These are phyloP conservation scores for Notamacropus eugenii DNA, from an alignment of 2,797 vertebrate genomes.

Conservation along the genomic window DNA sequence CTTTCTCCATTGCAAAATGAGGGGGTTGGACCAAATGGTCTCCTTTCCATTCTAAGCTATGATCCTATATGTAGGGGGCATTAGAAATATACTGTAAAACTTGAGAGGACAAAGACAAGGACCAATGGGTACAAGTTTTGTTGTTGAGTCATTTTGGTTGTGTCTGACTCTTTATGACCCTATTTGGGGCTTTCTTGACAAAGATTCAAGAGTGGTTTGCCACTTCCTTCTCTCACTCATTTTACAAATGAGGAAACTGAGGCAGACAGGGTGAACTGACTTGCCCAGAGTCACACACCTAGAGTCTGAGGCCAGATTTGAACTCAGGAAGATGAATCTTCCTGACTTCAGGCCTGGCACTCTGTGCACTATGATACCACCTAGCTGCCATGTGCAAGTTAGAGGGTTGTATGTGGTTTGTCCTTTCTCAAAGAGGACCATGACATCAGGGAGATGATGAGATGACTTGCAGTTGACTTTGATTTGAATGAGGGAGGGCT, in stretches of 20 bases:
- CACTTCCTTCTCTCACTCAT: background rate
- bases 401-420: too few relatives aligned
- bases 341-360: background rate
- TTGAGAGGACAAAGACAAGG: background rate
- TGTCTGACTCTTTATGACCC: background rate
- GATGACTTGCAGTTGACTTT: too few relatives aligned
- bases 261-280: background rate
- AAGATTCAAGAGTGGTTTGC: background rate
- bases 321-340: background rate
- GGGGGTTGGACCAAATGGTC: background rate
- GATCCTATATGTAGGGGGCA: background rate
- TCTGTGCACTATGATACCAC: background rate
- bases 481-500: too few relatives aligned
- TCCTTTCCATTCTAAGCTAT: background rate
- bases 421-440: too few relatives aligned
- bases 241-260: background rate
- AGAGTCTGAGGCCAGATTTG: background rate
- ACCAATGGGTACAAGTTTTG: background rate
- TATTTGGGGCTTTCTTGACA: background rate
- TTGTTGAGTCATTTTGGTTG: background rate
- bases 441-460: too few relatives aligned
- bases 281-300: background rate
- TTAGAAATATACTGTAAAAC: background rate
- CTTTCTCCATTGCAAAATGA: background rate
- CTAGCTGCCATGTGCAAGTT: background rate